Evolutionary conservation across 2,888 invertebrate species (phyloP).

Genomic region (Tetanocera ferruginea): DNA sequence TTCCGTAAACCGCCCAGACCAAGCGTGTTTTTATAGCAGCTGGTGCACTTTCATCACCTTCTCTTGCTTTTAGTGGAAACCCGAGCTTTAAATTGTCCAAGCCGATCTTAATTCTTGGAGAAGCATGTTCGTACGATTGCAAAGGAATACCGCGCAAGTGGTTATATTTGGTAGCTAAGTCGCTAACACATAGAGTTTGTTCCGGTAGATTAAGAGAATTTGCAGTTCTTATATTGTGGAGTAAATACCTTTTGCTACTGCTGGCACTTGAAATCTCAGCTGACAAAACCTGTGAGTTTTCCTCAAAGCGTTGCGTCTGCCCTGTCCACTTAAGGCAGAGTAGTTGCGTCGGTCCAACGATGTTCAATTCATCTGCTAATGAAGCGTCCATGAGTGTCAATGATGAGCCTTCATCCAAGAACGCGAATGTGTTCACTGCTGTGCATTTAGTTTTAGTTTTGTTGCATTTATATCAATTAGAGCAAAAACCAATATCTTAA

Average conservation of each 20-base stretch:
- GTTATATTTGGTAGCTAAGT: background rate
- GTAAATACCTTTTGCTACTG: too few species aligned
- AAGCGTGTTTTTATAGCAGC: constrained; percentile 35
- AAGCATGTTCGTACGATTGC: constrained; percentile 35
- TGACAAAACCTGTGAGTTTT: background rate
- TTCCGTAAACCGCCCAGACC: constrained; percentile 39
- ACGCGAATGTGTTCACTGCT: constrained; percentile 41
- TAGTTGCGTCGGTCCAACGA: constrained; percentile 35
- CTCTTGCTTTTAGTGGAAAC: too few species aligned
- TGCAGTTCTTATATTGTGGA: background rate
- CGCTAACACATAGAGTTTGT: background rate
- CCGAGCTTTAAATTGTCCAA: constrained; percentile 39
- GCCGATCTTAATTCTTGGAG: constrained; percentile 43
- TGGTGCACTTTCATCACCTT: constrained; percentile 17
- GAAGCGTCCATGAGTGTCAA: constrained; percentile 37
- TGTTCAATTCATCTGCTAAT: too few species aligned
- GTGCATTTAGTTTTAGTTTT: too few species aligned
- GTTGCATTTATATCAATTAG: too few species aligned
- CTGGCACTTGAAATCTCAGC: background rate
- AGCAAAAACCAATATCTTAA: too few species aligned
- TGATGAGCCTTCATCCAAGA: too few species aligned
- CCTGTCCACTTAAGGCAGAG: constrained; percentile 40
- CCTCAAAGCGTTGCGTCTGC: background rate
- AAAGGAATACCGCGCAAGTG: constrained; percentile 13
- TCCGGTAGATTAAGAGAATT: background rate